phyloP scores from a whole-genome alignment of 2,797 vertebrate species.

The Crotalus adamanteus region DNA sequence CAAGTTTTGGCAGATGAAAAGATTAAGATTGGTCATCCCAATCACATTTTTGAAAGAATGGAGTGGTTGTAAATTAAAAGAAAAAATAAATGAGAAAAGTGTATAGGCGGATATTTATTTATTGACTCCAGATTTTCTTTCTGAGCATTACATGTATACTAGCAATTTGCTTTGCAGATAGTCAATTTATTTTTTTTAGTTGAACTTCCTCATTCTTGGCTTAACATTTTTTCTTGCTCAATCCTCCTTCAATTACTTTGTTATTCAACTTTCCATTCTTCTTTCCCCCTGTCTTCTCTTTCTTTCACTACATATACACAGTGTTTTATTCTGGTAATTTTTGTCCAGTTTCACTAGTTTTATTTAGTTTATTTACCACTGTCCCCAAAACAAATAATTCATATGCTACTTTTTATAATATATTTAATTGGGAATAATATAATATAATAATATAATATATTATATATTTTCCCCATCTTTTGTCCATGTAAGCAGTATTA shows the following conservation, averaged over 20 bases:
- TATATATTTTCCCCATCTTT: not conserved
- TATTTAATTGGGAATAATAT: not conserved
- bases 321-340: not conserved
- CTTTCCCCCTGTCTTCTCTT: not conserved
- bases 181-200: not conserved
- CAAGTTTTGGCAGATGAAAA: not conserved
- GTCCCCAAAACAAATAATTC: not conserved
- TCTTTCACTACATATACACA: not conserved
- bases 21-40: not conserved
- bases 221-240: not conserved
- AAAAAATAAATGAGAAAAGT: not conserved
- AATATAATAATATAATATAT: too few relatives aligned
- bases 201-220: not conserved
- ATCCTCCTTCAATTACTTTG: not conserved
- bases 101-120: not conserved
- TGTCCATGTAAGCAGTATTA: not conserved
- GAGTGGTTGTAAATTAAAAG: not conserved
- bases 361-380: not conserved
- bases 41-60: not conserved
- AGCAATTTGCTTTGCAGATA: not conserved
- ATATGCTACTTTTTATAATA: not conserved
- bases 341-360: not conserved
- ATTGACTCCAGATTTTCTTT: not conserved
- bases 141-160: not conserved
- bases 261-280: not conserved